Percentiles rank a stretch among this genome's conserved stretches.
These are phyloP conservation scores for Erebia ligea DNA, from an alignment of 2,888 invertebrate genomes.

Conservation along the genomic window DNA sequence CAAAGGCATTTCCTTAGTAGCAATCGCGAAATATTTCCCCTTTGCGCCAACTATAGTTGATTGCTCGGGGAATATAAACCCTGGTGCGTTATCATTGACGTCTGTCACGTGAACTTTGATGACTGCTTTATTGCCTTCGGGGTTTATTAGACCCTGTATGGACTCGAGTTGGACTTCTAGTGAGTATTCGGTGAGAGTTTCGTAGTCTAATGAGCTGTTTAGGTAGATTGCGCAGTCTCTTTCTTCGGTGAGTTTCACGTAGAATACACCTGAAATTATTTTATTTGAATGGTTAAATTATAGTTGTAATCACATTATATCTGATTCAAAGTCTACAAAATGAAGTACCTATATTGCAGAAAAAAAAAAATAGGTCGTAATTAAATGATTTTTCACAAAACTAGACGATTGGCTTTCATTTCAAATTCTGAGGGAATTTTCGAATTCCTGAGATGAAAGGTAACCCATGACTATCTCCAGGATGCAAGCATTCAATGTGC, in stretches of 20 bases:
- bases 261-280: constrained; percentile 84
- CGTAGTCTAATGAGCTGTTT: constrained; percentile 90
- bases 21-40: constrained; percentile 91
- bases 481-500: too few species aligned
- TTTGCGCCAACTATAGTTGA: constrained; percentile 81
- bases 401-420: too few species aligned
- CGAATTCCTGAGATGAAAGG: too few species aligned
- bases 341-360: too few species aligned
- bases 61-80: constrained; percentile 88
- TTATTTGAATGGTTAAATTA: not conserved
- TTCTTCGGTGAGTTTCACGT: constrained; percentile 88
- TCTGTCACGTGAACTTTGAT: constrained; percentile 93
- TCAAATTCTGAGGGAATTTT: too few species aligned
- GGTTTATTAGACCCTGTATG: constrained; percentile 91
- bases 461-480: too few species aligned
- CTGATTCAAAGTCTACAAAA: too few species aligned
- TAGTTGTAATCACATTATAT: too few species aligned
- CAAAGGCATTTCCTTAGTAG: constrained; percentile 88
- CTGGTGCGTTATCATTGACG: constrained; percentile 94
- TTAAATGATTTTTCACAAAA: too few species aligned
- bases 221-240: constrained; percentile 92
- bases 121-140: constrained; percentile 87
- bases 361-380: too few species aligned
- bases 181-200: constrained; percentile 87
- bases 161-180: constrained; percentile 91